Conservation (phyloP, 2,888 invertebrate genomes). For the Pediacus dermestoides region DNA sequence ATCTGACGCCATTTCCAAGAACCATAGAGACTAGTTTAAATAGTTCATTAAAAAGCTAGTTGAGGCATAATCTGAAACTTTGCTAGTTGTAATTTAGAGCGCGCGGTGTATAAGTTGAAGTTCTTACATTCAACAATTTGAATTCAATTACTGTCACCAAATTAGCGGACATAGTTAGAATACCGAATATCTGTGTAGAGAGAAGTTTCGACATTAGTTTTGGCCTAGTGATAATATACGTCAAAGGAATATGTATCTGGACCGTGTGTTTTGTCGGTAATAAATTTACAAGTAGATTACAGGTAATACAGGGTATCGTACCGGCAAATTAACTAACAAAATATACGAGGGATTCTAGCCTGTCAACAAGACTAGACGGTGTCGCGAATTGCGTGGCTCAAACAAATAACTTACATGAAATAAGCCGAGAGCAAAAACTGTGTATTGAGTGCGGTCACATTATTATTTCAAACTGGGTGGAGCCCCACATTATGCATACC, state of each 20-base stretch:
- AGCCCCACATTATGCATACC: too few species aligned
- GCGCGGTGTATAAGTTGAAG: conserved; percentile 13
- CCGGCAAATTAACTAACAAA: conserved; percentile 44
- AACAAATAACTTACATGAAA: too few species aligned
- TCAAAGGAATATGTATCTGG: conserved; percentile 20
- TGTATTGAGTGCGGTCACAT: too few species aligned
- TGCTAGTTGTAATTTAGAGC: neutral
- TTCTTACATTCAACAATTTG: conserved; percentile 22
- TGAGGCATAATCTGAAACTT: neutral
- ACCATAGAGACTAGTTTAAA: conserved; percentile 5
- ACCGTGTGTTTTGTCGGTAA: conserved; percentile 26
- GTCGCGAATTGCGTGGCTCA: too few species aligned
- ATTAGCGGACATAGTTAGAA: conserved; percentile 17
- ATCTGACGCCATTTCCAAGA: too few species aligned
- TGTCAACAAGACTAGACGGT: too few species aligned
- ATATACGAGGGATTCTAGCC: conserved; percentile 36
- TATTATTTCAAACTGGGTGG: too few species aligned
- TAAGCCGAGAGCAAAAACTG: too few species aligned
- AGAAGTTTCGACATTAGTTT: neutral
- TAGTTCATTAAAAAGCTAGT: conserved; percentile 4
- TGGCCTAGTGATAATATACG: too few species aligned
- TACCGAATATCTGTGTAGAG: conserved; percentile 1
- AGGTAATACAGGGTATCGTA: conserved; percentile 40
- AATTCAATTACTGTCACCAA: conserved; percentile 24
- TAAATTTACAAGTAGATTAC: conserved; percentile 44